Base-by-base conservation (phyloP, 2,888 invertebrate genomes). In the Entomobrya proxima region DNA sequence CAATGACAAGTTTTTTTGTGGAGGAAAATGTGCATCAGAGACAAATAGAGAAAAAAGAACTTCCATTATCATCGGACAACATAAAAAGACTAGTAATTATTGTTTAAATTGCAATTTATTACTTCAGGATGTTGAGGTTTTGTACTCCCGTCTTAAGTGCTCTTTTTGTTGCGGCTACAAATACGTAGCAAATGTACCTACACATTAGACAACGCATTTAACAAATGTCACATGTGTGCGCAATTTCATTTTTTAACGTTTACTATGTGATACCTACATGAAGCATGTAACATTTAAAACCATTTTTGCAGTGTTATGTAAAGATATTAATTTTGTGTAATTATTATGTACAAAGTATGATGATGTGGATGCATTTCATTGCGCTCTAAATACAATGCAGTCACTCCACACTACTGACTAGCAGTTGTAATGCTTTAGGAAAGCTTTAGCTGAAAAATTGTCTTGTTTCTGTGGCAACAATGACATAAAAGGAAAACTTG, bases 71-170 rank as follows among this genome's bases (percentile, higher is more conserved):
- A 1, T 52, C 52, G 50, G 52, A 35, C 52, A 52, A 74, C 74
- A 52, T 74, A 52, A 69, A 55, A 74, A 74, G 35, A 50, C 52
- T 52, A 74, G 11, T 35, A 52, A 74, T 74, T 74, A 74, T 50
- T 72, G 47, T 72, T 72, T 72, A 72, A 72, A 72, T 69, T 69
- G 69, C 69, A n/a, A 69, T 69, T 69, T 69, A 69, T 30, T 67
- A 67, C 69, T 69, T 69, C 27, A 74, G 74, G 74, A 74, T 74
- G 74, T 74, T 52, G 50, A 32, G 74, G 74, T 74, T 74, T 74
- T 74, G 74, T 74, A 74, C 47, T 27, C 11, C 44, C 40, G 47
- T 50, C 30, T 15, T n/a, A 50, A 30, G 21, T 64, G 27, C 13
- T 18, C 7, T 13, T 50, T 13, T 27, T 74, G 50, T 74, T 74